Base-by-base conservation (phyloP, 2,888 invertebrate genomes). In the Athalia circularis region DNA sequence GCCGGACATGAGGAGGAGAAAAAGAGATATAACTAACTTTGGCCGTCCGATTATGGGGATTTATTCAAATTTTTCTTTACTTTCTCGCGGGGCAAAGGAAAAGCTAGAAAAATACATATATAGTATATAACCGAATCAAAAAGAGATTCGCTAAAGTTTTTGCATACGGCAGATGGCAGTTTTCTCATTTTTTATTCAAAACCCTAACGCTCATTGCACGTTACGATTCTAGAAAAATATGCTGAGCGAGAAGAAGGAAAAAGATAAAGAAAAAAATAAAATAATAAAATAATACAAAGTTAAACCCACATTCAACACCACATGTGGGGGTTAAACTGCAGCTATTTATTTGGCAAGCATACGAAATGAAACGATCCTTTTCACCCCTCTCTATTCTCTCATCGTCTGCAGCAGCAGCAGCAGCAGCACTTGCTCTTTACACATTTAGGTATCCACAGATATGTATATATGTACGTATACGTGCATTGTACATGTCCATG, bases 311-410 rank as follows among this genome's bases (percentile, higher is more conserved):
- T 11, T 9, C 52, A 52, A 68, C 47, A n/a, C 8, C 45, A 59
- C 57, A 70, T 13, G 59, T 5, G 1, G 11, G 11, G 59, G 47
- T 72, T 72, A 47, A 72, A 72, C 70, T 59, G 70, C 57, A 47
- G 70, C 70, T 72, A 72, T 72, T 72, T 72, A 72, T 72, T 8
- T 7, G 15, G 54, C 4, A 13, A 5, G 52, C 5, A 15, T 70
- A 72, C 72, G 72, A 29, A 72, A 72, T 72, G 72, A 72, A 72
- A 72, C 72, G 72, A 72, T 72, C 43, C 72, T 65, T 45, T 45
- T 11, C 65, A 9, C n/a, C 9, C 47, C 45, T 11, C 11, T 45
- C 65, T 62, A 7, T 6, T 15, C 15, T 29, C 43, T 9, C 43
- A 11, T 15, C 57, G 54, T 45, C 72, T 29, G 29, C 29, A 29